A percentile compares a stretch with the other conserved stretches of the same genome.
Evolutionary conservation across 2,113 vertebrate species (phyloP).

Genomic region (Pomatorhinus ruficollis): DNA sequence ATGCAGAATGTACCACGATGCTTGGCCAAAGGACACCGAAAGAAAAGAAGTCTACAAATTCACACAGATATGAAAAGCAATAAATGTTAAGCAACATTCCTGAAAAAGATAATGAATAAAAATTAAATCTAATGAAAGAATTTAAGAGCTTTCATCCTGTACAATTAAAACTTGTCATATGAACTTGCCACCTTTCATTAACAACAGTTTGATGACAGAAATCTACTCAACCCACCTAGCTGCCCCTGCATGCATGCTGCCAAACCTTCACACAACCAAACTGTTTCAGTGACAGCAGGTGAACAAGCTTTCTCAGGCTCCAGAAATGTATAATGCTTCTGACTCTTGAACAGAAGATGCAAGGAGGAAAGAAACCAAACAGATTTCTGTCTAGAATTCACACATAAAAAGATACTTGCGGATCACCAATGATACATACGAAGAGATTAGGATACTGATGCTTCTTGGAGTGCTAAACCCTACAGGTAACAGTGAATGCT

Average conservation of each 20-base stretch:
- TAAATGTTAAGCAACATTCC: neutral
- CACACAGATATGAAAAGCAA: neutral
- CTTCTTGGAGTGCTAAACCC: neutral
- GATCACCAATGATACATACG: neutral
- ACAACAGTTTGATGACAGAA: neutral
- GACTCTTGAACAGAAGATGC: neutral
- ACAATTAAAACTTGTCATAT: neutral
- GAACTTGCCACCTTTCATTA: neutral
- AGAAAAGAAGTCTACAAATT: neutral
- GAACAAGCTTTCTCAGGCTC: neutral
- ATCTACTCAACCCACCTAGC: neutral
- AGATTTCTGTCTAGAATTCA: neutral
- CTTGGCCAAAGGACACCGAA: neutral
- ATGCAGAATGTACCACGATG: neutral
- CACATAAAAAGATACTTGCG: neutral
- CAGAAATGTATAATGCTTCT: neutral
- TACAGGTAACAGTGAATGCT: neutral
- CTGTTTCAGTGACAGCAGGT: neutral
- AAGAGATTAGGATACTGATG: neutral
- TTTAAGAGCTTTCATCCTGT: neutral
- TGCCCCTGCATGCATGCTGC: neutral
- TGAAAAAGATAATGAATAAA: neutral
- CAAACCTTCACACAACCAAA: neutral
- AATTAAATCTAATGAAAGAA: neutral
- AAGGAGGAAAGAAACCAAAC: neutral